Evolutionary conservation across 1,140 invertebrate genomes (phyloP), one percentile per base, ranked within the genome.

Genomic region (Caligus rogercresseyi): DNA sequence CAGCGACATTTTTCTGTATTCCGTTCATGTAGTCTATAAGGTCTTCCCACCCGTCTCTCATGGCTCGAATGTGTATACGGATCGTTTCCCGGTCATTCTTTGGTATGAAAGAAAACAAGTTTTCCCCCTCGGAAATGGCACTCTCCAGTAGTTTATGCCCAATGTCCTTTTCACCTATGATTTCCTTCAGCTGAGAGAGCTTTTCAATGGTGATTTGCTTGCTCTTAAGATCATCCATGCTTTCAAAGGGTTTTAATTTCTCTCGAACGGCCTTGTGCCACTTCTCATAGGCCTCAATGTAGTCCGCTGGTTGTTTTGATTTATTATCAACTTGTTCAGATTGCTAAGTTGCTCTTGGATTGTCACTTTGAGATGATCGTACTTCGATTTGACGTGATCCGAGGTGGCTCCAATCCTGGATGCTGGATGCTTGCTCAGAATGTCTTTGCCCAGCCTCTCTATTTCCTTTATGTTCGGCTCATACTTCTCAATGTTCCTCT

Each of bases 1-100:
- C 85, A 75, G 92, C 88, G 31, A 91, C 81, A 67, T 82, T 81
- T 71, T 92, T 91, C 64, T 89, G 81, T 3, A 90, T 80, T 1
- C 81, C 80, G 72, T 87, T 91, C 0, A 88, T 80, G 69, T 83
- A 82, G 70, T 94, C 89, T 24, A 85, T 80, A 16, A 89, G 79
- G 54, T 80, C 77, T 75, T 95, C 90, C 71, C 87, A 89, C 31
- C 79, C 78, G 69, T 87, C 84, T 52, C 91, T 78, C 54, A 95
- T 75, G 62, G 79, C 77, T 70, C 87, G 79, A 23, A 95, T 72
- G 70, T 94, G 87, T 59, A 80, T 78, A 64, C 92, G 79, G 26
- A 95, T 84, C 16, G 77, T 73, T 68, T 95, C 90, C 64, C 89
- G 77, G 57, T 89, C 85, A 71, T 89, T 86, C 15, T 85, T 83